Conservation (phyloP, 2,888 invertebrate species). For the Napeogenes sylphis region DNA sequence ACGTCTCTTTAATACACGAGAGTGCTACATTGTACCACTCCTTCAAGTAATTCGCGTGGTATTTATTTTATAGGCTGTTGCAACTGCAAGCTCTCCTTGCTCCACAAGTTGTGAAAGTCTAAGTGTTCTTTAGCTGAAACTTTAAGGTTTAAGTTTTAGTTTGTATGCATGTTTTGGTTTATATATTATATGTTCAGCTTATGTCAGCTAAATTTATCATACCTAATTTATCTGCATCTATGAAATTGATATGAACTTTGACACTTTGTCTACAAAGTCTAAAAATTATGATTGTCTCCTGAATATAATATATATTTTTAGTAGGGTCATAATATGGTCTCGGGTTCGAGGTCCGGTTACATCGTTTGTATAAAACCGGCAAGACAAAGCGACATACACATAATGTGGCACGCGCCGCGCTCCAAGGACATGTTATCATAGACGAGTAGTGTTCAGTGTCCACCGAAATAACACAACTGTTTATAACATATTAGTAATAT, state of each 20-base stretch:
- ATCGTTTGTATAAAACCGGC: slow-evolving; percentile 47
- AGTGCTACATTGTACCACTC: slow-evolving; percentile 17
- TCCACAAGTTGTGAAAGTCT: slow-evolving; percentile 23
- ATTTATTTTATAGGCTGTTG: slow-evolving; percentile 24
- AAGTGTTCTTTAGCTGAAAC: slow-evolving; percentile 9
- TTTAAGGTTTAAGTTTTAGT: slow-evolving; percentile 7
- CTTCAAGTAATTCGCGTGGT: slow-evolving; percentile 20
- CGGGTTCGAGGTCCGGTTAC: slow-evolving; percentile 48
- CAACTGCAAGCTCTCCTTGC: slow-evolving; percentile 29
- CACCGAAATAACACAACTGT: slow-evolving; percentile 20
- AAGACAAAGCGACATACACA: slow-evolving; percentile 50
- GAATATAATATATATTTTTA: too few species aligned
- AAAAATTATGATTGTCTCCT: too few species aligned
- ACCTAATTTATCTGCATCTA: too few species aligned
- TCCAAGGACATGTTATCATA: slow-evolving; percentile 45
- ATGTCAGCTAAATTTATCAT: too few species aligned
- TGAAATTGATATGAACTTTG: too few species aligned
- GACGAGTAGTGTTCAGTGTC: slow-evolving; percentile 43
- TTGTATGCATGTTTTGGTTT: neutral
- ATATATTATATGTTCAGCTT: too few species aligned
- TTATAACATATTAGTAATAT: neutral
- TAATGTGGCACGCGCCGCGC: slow-evolving; percentile 62
- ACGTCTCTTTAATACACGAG: slow-evolving; percentile 22
- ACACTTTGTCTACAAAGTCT: too few species aligned
- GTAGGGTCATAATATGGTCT: neutral